Evolutionary conservation across 2,888 invertebrate genomes (phyloP).

Genomic region (Malthinus seriepunctatus): DNA sequence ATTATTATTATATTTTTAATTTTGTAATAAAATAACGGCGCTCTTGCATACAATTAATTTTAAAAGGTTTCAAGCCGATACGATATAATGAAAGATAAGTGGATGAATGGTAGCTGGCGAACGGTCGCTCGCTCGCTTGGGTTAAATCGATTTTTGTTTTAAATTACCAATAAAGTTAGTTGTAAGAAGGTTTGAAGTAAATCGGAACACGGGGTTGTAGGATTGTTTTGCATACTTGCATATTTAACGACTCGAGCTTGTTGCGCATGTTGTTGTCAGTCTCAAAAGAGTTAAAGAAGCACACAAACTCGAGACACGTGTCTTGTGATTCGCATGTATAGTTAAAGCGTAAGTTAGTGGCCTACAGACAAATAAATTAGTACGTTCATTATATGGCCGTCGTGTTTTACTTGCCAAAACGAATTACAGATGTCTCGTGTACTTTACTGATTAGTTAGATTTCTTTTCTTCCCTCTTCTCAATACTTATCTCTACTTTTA

Average conservation of each 20-base stretch:
- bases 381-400: constrained; percentile 45
- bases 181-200: neutral
- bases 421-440: constrained; percentile 40
- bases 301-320: constrained; percentile 27
- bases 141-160: constrained; percentile 2
- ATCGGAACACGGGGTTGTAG: constrained; percentile 13
- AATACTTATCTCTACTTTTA: constrained; percentile 34
- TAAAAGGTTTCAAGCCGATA: constrained; percentile 53
- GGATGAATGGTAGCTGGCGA: constrained; percentile 36
- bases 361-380: constrained; percentile 42
- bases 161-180: neutral
- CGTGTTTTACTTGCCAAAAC: constrained; percentile 42
- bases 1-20: constrained; percentile 48
- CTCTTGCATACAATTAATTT: constrained; percentile 53
- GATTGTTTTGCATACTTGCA: constrained; percentile 44
- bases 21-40: constrained; percentile 52
- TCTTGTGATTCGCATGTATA: constrained; percentile 26
- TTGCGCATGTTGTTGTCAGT: constrained; percentile 34
- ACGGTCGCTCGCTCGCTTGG: constrained; percentile 3
- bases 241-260: constrained; percentile 42
- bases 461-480: constrained; percentile 17
- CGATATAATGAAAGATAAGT: constrained; percentile 56
- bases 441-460: constrained; percentile 36
- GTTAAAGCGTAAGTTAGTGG: constrained; percentile 43
- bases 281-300: constrained; percentile 21